Evolutionary conservation across 1,140 invertebrate species (phyloP).

Genomic region (Neodiprion virginianus): DNA sequence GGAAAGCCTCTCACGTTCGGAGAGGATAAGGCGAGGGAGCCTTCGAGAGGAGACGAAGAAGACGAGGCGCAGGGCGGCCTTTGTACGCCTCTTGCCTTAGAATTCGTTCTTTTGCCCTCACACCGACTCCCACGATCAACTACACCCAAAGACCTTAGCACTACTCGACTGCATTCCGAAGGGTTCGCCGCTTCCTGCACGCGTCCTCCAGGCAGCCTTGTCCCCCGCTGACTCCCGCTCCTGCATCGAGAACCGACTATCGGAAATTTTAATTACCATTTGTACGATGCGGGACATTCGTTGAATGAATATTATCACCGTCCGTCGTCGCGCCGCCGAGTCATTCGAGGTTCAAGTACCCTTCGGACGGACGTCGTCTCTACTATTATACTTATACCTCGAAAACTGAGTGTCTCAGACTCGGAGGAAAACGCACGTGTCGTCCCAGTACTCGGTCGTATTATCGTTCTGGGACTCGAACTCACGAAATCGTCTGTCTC

Average conservation of each 20-base stretch:
- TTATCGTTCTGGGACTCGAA: too few species aligned
- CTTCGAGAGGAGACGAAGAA: background rate
- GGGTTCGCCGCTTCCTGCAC: slow-evolving; percentile 34
- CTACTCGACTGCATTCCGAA: slow-evolving; percentile 38
- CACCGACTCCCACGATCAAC: background rate
- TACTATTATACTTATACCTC: too few species aligned
- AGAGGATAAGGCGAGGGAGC: slow-evolving; percentile 12
- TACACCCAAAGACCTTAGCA: slow-evolving; percentile 24
- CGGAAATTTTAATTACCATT: background rate
- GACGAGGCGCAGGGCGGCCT: background rate
- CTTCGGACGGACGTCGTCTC: background rate
- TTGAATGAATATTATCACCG: background rate
- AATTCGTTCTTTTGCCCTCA: slow-evolving; percentile 35
- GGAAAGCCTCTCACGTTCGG: slow-evolving; percentile 35
- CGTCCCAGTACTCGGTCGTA: too few species aligned
- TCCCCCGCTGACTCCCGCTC: slow-evolving; percentile 6
- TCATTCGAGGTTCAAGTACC: background rate
- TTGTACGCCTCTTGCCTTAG: slow-evolving; percentile 32
- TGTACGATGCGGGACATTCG: background rate
- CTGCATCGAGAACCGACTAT: background rate
- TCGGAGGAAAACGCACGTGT: too few species aligned
- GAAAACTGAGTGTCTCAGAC: too few species aligned
- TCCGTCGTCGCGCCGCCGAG: background rate
- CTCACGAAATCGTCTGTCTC: too few species aligned
- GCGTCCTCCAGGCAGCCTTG: slow-evolving; percentile 48